Conservation (phyloP, 1,140 invertebrate genomes). For the Aradophagus sp. region DNA sequence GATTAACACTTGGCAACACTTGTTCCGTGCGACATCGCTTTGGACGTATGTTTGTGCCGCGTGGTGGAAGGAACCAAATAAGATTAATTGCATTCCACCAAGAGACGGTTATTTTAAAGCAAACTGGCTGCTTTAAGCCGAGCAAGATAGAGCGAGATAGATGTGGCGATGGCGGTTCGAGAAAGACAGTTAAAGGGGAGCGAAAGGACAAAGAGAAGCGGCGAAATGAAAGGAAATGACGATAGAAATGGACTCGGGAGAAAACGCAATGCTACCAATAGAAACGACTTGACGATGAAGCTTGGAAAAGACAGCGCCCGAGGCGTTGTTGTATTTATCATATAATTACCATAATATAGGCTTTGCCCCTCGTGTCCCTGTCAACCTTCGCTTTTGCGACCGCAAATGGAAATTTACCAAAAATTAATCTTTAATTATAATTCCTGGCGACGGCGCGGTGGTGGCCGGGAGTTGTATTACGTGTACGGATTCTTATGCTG, state of each 20-base stretch:
- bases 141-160: conserved; percentile 35
- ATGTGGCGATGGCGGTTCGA: conserved; percentile 1
- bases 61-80: conserved; percentile 62
- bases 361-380: conserved; percentile 61
- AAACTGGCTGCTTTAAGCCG: conserved; percentile 66
- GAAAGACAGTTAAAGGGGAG: conserved; percentile 33
- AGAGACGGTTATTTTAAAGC: conserved; percentile 73
- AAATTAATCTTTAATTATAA: conserved; percentile 59
- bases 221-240: conserved; percentile 55
- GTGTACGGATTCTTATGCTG: background rate
- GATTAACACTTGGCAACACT: conserved; percentile 74
- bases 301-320: conserved; percentile 66
- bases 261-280: conserved; percentile 68
- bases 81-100: conserved; percentile 75
- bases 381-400: conserved; percentile 61
- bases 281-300: conserved; percentile 61
- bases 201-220: conserved; percentile 32
- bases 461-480: too few species aligned
- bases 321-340: conserved; percentile 75
- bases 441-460: conserved; percentile 12
- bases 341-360: conserved; percentile 76
- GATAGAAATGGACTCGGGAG: conserved; percentile 58
- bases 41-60: conserved; percentile 55
- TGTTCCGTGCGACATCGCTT: conserved; percentile 62
- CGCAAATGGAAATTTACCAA: conserved; percentile 73